These are phyloP conservation scores for Eristalis arbustorum DNA, from an alignment of 2,888 invertebrate genomes.

Conservation along the genomic window DNA sequence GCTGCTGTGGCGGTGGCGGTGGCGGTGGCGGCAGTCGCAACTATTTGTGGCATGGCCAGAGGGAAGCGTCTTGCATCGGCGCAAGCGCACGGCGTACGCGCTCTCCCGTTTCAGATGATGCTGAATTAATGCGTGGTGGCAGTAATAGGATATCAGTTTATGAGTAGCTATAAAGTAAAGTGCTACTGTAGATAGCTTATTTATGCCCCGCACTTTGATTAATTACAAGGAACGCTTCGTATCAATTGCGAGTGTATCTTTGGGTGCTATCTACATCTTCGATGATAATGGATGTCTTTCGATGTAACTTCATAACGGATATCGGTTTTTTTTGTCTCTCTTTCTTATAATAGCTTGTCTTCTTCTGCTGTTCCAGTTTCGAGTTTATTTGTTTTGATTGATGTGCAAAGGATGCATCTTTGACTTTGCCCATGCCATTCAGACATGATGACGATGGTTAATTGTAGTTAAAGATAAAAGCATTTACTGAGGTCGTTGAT, in stretches of 20 bases:
- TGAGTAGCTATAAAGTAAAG: slow-evolving; percentile 67
- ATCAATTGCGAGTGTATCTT: slow-evolving; percentile 60
- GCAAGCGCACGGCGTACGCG: background rate
- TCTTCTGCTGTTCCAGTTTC: background rate
- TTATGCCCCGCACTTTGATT: slow-evolving; percentile 58
- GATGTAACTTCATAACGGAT: slow-evolving; percentile 48
- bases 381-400: background rate
- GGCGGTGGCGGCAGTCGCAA: background rate
- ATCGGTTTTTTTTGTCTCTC: slow-evolving; percentile 5
- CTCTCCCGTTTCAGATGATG: slow-evolving; percentile 37
- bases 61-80: background rate
- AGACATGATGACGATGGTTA: background rate
- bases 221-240: slow-evolving; percentile 52
- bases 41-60: background rate
- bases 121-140: slow-evolving; percentile 66
- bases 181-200: slow-evolving; percentile 61
- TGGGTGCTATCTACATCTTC: slow-evolving; percentile 37
- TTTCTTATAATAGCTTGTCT: background rate
- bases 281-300: slow-evolving; percentile 53
- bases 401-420: background rate
- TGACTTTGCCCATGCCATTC: background rate
- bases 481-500: background rate
- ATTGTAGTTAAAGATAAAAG: background rate
- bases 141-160: slow-evolving; percentile 68
- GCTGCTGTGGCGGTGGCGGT: slow-evolving; percentile 40